A percentile compares a stretch with the other conserved stretches of the same genome.
These are phyloP conservation scores for Cremastobaeus sp. DNA, from an alignment of 2,888 invertebrate species.

Conservation along the genomic window DNA sequence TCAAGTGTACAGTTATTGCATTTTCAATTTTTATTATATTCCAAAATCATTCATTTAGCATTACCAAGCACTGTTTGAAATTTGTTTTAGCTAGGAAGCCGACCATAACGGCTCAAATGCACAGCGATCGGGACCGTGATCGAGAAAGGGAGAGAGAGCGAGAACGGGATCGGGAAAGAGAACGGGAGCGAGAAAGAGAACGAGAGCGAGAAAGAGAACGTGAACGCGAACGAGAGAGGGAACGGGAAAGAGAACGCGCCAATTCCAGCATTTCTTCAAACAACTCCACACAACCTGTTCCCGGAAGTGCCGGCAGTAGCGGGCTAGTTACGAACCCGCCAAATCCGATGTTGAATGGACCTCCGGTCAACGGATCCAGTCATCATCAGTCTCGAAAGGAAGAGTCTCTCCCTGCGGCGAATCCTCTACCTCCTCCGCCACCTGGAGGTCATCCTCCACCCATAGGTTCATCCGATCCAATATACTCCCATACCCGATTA, in stretches of 20 bases:
- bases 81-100: constrained; percentile 83
- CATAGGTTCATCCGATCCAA: constrained; percentile 17
- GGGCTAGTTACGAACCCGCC: constrained; percentile 42
- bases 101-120: constrained; percentile 80
- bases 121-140: constrained; percentile 80
- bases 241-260: constrained; percentile 61
- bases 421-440: constrained; percentile 24
- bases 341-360: constrained; percentile 43
- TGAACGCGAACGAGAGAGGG: constrained; percentile 12
- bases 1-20: too few relatives aligned
- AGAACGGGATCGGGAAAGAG: constrained; percentile 18
- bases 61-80: constrained; percentile 77
- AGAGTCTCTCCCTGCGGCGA: constrained; percentile 58
- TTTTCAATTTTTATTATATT: too few relatives aligned
- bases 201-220: constrained; percentile 18
- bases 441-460: too few relatives aligned
- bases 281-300: constrained; percentile 54
- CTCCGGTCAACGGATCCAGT: constrained; percentile 49
- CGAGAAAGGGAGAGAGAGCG: constrained; percentile 62
- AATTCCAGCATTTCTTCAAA: constrained; percentile 46
- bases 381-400: constrained; percentile 71
- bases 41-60: constrained; percentile 70
- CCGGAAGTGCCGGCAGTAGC: constrained; percentile 49
- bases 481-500: constrained; percentile 59
- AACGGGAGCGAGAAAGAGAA: constrained; percentile 29